phyloP scores from a whole-genome alignment of 2,888 invertebrate species.

The Lutraria lutraria region DNA sequence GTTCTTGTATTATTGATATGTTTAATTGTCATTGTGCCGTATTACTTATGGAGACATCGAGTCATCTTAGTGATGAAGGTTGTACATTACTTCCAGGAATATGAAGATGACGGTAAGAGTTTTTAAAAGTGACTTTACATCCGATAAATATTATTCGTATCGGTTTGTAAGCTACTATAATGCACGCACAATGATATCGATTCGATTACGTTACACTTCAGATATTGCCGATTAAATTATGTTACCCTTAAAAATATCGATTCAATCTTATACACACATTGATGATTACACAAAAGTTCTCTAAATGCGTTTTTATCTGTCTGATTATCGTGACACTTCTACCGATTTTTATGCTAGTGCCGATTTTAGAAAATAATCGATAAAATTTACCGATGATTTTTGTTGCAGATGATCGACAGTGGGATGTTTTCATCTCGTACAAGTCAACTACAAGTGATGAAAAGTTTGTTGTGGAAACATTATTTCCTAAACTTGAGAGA shows the following conservation, averaged over 20 bases:
- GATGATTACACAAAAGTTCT: background rate
- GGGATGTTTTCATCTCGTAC: slow-evolving; percentile 82
- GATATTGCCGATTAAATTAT: background rate
- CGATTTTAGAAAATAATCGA: too few relatives aligned
- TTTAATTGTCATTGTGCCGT: slow-evolving; percentile 72
- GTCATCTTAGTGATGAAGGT: slow-evolving; percentile 80
- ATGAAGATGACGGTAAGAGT: slow-evolving; percentile 79
- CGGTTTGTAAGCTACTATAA: too few relatives aligned
- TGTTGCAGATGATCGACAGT: slow-evolving; percentile 78
- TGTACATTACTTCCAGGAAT: slow-evolving; percentile 80
- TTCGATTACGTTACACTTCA: background rate
- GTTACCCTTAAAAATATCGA: background rate
- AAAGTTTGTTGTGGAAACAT: slow-evolving; percentile 76
- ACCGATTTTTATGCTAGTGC: too few relatives aligned
- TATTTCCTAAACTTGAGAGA: slow-evolving; percentile 78
- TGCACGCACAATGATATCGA: too few relatives aligned
- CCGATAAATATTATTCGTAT: too few relatives aligned
- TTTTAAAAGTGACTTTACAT: background rate
- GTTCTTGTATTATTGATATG: slow-evolving; percentile 67
- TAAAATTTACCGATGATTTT: background rate
- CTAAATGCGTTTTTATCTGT: background rate
- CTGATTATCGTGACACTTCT: too few relatives aligned
- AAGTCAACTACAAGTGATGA: slow-evolving; percentile 75
- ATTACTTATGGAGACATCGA: slow-evolving; percentile 77
- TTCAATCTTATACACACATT: background rate